A percentile compares a stretch with the other conserved stretches of the same genome.
phyloP scores from a whole-genome alignment of 2,888 invertebrate species.

The Caenorhabditis sp. region DNA sequence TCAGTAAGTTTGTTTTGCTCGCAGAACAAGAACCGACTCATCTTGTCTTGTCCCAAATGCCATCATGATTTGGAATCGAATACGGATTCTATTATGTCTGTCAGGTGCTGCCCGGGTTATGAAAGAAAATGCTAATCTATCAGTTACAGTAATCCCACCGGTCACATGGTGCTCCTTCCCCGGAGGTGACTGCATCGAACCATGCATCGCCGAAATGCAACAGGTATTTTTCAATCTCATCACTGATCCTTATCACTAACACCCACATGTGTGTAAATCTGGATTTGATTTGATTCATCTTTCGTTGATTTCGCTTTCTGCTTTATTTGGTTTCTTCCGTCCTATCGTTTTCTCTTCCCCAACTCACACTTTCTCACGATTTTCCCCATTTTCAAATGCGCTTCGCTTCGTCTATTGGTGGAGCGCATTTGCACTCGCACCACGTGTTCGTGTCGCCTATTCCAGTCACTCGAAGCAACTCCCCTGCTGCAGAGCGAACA shows the following conservation, averaged over 20 bases:
- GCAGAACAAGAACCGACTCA: not conserved
- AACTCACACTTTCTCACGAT: not conserved
- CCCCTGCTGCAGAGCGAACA: conserved; percentile 73
- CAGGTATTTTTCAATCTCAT: conserved; percentile 53
- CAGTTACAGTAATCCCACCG: conserved; percentile 12
- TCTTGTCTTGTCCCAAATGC: conserved; percentile 7
- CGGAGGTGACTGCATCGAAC: conserved; percentile 71
- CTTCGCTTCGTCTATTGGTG: not conserved
- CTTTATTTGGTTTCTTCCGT: conserved; percentile 6
- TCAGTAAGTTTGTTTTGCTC: not conserved
- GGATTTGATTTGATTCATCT: no score
- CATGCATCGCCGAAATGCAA: conserved; percentile 74
- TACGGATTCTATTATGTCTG: not conserved
- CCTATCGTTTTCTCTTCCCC: not conserved
- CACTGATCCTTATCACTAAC: conserved; percentile 9
- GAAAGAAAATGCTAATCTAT: not conserved
- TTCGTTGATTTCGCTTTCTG: conserved; percentile 1
- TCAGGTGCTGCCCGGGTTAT: conserved; percentile 22
- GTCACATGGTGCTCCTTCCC: conserved; percentile 53
- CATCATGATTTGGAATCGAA: conserved; percentile 25
- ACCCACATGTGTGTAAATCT: conserved; percentile 6
- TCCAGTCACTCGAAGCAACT: conserved; percentile 73
- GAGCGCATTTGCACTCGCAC: conserved; percentile 39
- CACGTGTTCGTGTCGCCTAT: conserved; percentile 47
- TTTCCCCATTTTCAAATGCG: conserved; percentile 13